Percentiles rank a stretch among this genome's conserved stretches.
These are phyloP conservation scores for Parnassius mnemosyne DNA, from an alignment of 2,888 invertebrate genomes.

Conservation along the genomic window DNA sequence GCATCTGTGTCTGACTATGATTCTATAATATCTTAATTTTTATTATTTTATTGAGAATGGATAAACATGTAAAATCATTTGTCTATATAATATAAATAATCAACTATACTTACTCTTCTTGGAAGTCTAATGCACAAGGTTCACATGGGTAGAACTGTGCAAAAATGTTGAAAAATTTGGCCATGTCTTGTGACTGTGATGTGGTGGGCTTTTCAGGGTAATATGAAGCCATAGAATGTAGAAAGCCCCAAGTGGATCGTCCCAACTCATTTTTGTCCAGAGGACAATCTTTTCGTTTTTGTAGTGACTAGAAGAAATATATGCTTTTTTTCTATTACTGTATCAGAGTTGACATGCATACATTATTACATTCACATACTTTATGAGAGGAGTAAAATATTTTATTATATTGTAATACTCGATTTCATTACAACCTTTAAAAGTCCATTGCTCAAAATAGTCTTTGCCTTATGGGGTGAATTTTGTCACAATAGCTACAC, in stretches of 20 bases:
- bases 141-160: slow-evolving; percentile 96
- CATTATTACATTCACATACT: too few species aligned
- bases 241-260: slow-evolving; percentile 92
- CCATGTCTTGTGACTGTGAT: slow-evolving; percentile 87
- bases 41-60: too few species aligned
- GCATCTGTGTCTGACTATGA: too few species aligned
- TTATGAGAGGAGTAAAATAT: neutral
- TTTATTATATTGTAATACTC: neutral
- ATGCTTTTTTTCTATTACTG: neutral
- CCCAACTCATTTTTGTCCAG: slow-evolving; percentile 89
- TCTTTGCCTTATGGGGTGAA: too few species aligned
- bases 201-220: slow-evolving; percentile 91
- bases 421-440: too few species aligned
- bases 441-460: too few species aligned
- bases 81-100: neutral
- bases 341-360: too few species aligned
- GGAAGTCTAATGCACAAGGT: slow-evolving; percentile 93
- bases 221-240: slow-evolving; percentile 98
- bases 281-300: slow-evolving; percentile 82
- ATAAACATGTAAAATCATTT: too few species aligned
- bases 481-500: too few species aligned
- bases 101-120: slow-evolving; percentile 85
- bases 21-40: too few species aligned
- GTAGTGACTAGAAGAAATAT: slow-evolving; percentile 38
- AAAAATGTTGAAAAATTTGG: slow-evolving; percentile 89